Conservation (phyloP, 1,140 invertebrate species). For the Diorhabda elongata region DNA sequence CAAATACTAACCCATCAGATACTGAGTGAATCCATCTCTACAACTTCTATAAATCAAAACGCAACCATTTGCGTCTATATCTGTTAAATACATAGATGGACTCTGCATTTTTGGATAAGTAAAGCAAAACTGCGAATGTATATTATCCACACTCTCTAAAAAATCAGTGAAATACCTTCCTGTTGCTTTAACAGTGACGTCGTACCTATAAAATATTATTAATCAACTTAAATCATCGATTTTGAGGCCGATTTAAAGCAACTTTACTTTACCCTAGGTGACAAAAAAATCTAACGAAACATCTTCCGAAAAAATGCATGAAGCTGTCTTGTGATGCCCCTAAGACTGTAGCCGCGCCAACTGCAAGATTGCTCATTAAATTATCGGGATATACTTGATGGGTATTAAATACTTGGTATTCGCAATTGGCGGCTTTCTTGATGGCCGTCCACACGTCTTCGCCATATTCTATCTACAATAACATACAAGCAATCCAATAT, state of each 20-base stretch:
- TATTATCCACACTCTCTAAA: constrained; percentile 83
- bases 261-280: constrained; percentile 63
- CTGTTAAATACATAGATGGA: constrained; percentile 83
- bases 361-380: constrained; percentile 69
- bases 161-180: constrained; percentile 88
- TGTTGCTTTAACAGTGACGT: constrained; percentile 74
- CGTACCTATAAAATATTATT: constrained; percentile 57
- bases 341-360: constrained; percentile 50
- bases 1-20: constrained; percentile 65
- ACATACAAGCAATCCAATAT: background rate
- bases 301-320: constrained; percentile 81
- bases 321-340: constrained; percentile 61
- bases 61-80: constrained; percentile 72
- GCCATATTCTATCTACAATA: constrained; percentile 70
- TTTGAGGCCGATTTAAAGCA: no score
- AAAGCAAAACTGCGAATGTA: constrained; percentile 84
- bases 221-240: background rate
- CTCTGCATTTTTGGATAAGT: constrained; percentile 87
- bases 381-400: constrained; percentile 79
- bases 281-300: constrained; percentile 82
- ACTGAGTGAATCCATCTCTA: constrained; percentile 74
- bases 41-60: constrained; percentile 75
- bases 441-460: constrained; percentile 72
- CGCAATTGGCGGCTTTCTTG: constrained; percentile 63
- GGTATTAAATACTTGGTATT: constrained; percentile 71